These are phyloP conservation scores for Chalcosyrphus nemorum DNA, from an alignment of 2,888 invertebrate genomes.

Conservation along the genomic window DNA sequence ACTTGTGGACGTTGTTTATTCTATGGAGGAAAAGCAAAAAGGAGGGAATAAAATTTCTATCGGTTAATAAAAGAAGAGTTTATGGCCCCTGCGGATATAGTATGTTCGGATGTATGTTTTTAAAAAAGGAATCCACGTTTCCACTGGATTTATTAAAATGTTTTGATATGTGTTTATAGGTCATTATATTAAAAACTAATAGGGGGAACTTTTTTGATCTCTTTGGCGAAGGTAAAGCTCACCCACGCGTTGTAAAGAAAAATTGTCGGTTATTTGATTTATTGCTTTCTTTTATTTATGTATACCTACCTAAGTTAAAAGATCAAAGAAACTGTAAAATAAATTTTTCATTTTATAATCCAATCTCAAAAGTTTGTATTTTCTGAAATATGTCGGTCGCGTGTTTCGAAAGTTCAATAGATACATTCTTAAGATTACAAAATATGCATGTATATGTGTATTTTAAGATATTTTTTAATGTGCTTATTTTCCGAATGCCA, in stretches of 20 bases:
- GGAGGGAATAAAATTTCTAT: conserved; percentile 23
- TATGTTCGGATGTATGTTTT: neutral
- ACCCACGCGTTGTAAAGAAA: neutral
- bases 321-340: neutral
- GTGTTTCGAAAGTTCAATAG: too few species aligned
- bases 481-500: too few species aligned
- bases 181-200: neutral
- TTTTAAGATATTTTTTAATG: too few species aligned
- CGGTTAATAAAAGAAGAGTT: conserved; percentile 49
- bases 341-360: too few species aligned
- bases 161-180: conserved; percentile 30
- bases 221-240: conserved; percentile 2
- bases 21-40: neutral
- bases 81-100: conserved; percentile 15
- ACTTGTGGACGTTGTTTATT: neutral
- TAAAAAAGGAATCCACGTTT: neutral
- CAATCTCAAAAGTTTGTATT: too few species aligned
- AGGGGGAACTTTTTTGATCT: neutral
- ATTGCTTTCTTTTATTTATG: too few species aligned
- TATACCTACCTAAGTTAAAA: neutral
- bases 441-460: too few species aligned
- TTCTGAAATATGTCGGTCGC: too few species aligned
- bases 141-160: neutral
- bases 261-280: neutral
- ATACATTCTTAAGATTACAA: too few species aligned